Base-by-base conservation (phyloP, 2,797 vertebrate species). In the Loriculus beryllinus region DNA sequence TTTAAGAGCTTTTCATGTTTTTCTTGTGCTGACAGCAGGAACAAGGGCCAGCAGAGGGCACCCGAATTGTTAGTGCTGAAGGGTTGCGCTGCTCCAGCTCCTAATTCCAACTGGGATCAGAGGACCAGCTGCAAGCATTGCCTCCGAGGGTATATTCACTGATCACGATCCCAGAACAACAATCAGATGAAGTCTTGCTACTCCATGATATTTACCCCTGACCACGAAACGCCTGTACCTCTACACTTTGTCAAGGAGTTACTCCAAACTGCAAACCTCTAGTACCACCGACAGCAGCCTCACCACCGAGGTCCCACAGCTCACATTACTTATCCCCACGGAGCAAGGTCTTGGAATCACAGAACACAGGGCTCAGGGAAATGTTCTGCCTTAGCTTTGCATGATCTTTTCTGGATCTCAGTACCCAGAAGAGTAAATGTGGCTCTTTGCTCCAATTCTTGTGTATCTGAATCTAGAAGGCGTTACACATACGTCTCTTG, bases 11-110 rank as follows among this genome's bases (percentile, higher is more conserved):
- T 59, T 22, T 6, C 11, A 15, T 0, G 5, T 1, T 8, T 19
- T 47, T 54, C 20, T 52, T 1, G 21, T 17, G 16, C 15, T 22
- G 91, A 52, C 52, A 82, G 71, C 62, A 54, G 77, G 76, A 47
- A 0, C 22, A 5, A 49, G 17, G 49, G 70, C 95, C 96, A 94
- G 92, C 85, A 96, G 96, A 95, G 95, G 96, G 95, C 96, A 94
- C 94, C 91, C 52, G 20, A 74, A 57, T 5, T 40, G 91, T 17
- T 33, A 49, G 47, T 21, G 86, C 72, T 1, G 4, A 22, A 45
- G 29, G 60, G 35, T 11, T 69, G 23, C 0, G 39, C 43, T 43
- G 65, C 67, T 79, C 48, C 56, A 7, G 81, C 23, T 14, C 1
- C 26, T 14, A 7, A 15, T 10, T 3, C 4, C 9, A 10, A 42